Base-by-base conservation (phyloP, 2,888 invertebrate species). In the Xanthorhoe spadicearia region DNA sequence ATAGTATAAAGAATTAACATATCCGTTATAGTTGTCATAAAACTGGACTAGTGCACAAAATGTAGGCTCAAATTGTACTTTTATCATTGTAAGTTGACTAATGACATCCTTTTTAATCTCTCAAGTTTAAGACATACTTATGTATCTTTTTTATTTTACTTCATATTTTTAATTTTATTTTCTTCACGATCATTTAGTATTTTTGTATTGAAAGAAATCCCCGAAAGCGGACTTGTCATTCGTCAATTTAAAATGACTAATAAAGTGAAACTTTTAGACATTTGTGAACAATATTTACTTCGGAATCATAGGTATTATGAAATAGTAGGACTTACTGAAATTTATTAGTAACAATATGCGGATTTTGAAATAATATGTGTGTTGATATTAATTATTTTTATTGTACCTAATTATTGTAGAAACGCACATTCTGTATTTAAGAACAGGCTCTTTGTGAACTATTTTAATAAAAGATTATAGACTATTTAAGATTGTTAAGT, bases 1-100 rank as follows among this genome's bases (percentile, higher is more conserved):
- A 68, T 76, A 76, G 83, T 84, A 84, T 87, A 87, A 88, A 88
- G 89, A 91, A 91, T 88, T 70, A 78, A 92, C 92, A 92, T 92
- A 92, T 92, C 91, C 79, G 78, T 74, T 85, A n/a, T n/a, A 86
- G 84, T 78, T 73, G 79, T 82, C 85, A 87, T 87, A 86, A 87
- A 83, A 81, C 77, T 76, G 76, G 70, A 82, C 76, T 72, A 72
- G 86, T 90, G 89, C 92, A 90, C 92, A 92, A 92, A 89, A 65
- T 66, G 70, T 79, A 85, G 90, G 89, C 91, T 90, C 92, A 90
- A 90, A 90, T 72, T 63, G 66, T 32, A 23, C 46, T 17, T 52
- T 4, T n/a, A 8, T 48, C 28, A 17, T 56, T 52, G 17, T 48
- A 23, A 19, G 8, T 38, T 59, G 51, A 43, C 51, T 35, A 15